Conservation (phyloP, 2,888 invertebrate genomes). For the Cosmopolites sordidus region DNA sequence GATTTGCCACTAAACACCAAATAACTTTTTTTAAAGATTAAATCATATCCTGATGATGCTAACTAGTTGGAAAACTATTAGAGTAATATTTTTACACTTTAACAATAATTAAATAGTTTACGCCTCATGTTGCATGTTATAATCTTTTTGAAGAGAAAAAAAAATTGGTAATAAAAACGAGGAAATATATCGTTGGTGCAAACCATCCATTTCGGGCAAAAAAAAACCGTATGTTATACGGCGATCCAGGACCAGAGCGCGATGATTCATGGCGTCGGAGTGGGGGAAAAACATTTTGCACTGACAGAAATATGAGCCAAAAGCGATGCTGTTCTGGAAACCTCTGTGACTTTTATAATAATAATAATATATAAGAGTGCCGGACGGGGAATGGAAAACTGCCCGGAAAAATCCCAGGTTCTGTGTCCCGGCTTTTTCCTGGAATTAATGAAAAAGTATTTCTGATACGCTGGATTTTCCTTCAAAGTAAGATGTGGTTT, state of each 20-base stretch:
- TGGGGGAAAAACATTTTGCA: constrained; percentile 46
- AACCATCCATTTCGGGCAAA: constrained; percentile 1
- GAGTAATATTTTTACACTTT: too few relatives aligned
- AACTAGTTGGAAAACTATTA: too few relatives aligned
- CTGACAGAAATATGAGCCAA: constrained; percentile 45
- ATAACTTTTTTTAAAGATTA: too few relatives aligned
- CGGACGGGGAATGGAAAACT: background rate
- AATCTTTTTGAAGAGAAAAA: too few relatives aligned
- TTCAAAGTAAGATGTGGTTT: too few relatives aligned
- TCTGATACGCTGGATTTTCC: too few relatives aligned
- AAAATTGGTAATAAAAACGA: too few relatives aligned
- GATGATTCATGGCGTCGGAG: constrained; percentile 43
- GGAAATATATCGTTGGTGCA: constrained; percentile 13
- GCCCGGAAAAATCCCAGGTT: background rate
- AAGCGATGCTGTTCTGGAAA: constrained; percentile 25
- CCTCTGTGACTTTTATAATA: constrained; percentile 28
- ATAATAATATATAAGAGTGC: constrained; percentile 23
- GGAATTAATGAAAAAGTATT: too few relatives aligned
- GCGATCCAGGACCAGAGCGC: constrained; percentile 22
- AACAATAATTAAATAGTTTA: too few relatives aligned
- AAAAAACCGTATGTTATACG: constrained; percentile 24
- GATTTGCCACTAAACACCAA: too few relatives aligned
- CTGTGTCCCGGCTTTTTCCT: background rate
- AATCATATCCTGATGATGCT: too few relatives aligned
- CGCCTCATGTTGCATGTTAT: too few relatives aligned